Evolutionary conservation across 2,113 vertebrate species (phyloP).

Genomic region (Motacilla alba): DNA sequence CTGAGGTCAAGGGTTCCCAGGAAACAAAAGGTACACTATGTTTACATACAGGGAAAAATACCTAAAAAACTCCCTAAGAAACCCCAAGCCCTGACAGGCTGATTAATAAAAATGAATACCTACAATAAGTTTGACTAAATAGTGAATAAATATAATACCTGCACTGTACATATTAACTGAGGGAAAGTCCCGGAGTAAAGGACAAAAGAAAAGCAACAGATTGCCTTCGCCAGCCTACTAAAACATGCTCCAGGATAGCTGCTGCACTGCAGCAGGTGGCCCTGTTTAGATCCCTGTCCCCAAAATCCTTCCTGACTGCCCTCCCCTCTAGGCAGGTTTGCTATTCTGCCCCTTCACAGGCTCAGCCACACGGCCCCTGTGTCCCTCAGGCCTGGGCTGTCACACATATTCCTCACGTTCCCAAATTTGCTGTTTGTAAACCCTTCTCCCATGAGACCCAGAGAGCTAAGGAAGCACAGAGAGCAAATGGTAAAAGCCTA

Average conservation of each 20-base stretch:
- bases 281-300: not conserved
- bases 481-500: not conserved
- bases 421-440: not conserved
- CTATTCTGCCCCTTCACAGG: not conserved
- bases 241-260: accelerated
- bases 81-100: not conserved
- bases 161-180: not conserved
- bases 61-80: not conserved
- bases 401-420: not conserved
- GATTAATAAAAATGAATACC: not conserved
- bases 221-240: not conserved
- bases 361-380: accelerated
- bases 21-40: not conserved
- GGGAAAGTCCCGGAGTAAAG: not conserved
- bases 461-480: not conserved
- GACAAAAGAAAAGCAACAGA: not conserved
- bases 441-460: not conserved
- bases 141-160: not conserved
- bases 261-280: not conserved
- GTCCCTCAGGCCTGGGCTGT: not conserved
- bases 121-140: not conserved
- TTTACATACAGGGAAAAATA: not conserved
- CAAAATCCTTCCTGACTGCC: not conserved
- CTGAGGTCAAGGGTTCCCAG: not conserved
- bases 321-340: not conserved